Evolutionary conservation across 2,797 vertebrate species (phyloP), one percentile per base, ranked within the genome.

Genomic region (Amblyraja radiata): DNA sequence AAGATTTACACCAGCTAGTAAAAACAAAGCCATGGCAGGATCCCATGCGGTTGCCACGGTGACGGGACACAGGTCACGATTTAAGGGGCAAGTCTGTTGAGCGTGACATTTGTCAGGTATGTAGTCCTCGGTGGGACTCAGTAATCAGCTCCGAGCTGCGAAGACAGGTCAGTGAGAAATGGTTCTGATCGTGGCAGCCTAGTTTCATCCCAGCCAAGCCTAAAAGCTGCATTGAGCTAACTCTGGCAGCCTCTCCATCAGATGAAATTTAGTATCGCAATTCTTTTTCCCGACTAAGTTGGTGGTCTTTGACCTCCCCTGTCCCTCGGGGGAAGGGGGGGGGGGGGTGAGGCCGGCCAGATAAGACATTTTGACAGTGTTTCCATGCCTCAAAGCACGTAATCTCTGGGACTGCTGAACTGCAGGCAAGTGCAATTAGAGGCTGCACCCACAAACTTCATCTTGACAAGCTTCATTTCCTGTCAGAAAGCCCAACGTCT

Each of bases 41-140:
- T 63, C 84, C 61, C 58, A 58, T 18, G 9, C n/a, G 8, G 84
- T 88, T 88, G 28, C 84, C 84, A 88, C 61, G 7, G 84, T 61
- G 68, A 88, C 84, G 61, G 84, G 84, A 88, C 84, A 88, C n/a
- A 36, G 84, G 84, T 88, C 84, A 88, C 32, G 63, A 88, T 88
- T 88, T 88, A 88, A 21, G n/a, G 61, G 61, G 61, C 2, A 21
- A 88, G 63, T 36, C 84, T 68, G 84, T 88, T 65, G 84, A 88
- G 84, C 84, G 4, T 88, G 84, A 88, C 63, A 65, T 88, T 88
- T 88, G 84, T 68, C 84, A 36, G 61, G n/a, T 46, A 36, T 88
- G 84, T 88, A 36, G 68, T 88, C 63, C 84, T 68, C 84, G 36
- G 84, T 65, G 84, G n/a, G 63, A 21, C 16, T 68, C 61, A 36